Conservation (phyloP, 1,140 invertebrate genomes). For the Nymphalis io region DNA sequence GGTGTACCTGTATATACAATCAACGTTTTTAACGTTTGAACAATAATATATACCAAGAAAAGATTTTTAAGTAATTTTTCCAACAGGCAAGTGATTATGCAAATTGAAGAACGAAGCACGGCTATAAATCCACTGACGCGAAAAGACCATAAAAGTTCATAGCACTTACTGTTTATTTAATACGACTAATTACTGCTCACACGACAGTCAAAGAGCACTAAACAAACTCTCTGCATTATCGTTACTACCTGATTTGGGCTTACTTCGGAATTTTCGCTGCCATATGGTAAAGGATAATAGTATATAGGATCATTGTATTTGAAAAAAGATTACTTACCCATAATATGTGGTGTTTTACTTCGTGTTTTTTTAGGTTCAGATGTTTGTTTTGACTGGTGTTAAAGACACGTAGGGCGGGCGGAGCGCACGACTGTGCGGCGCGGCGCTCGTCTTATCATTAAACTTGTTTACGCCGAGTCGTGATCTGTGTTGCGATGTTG, state of each 20-base stretch:
- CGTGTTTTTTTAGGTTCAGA: constrained; percentile 19
- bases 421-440: constrained; percentile 60
- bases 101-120: constrained; percentile 38
- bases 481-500: constrained; percentile 60
- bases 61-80: constrained; percentile 32
- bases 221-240: background rate
- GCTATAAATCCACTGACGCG: constrained; percentile 43
- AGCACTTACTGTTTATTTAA: constrained; percentile 29
- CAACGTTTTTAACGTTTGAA: constrained; percentile 11
- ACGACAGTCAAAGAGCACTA: constrained; percentile 1
- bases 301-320: background rate
- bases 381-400: constrained; percentile 19
- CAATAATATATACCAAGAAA: background rate
- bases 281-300: constrained; percentile 31
- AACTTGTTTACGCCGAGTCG: constrained; percentile 67
- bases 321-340: constrained; percentile 47
- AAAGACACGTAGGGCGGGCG: constrained; percentile 63
- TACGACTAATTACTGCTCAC: constrained; percentile 10
- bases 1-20: background rate
- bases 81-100: constrained; percentile 50
- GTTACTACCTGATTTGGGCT: background rate
- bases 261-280: constrained; percentile 7
- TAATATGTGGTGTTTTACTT: constrained; percentile 26
- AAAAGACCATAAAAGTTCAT: constrained; percentile 40
- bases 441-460: constrained; percentile 67